phyloP scores from a whole-genome alignment of 2,888 invertebrate genomes.

The Cryptocephalus moraei region DNA sequence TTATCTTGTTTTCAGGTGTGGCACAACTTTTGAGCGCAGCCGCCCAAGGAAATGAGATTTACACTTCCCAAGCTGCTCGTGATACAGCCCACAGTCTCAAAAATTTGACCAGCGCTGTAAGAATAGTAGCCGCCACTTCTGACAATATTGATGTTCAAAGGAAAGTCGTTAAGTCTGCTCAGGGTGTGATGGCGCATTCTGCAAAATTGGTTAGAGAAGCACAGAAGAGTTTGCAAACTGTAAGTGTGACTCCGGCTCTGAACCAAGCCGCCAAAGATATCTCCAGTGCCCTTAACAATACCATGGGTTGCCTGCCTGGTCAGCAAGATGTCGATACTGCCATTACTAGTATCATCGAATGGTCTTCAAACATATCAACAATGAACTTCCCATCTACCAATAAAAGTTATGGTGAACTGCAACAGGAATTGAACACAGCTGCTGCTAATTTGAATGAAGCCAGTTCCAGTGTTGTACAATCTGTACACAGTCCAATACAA shows the following conservation, averaged over 20 bases:
- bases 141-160: conserved; percentile 44
- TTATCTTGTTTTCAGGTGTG: conserved; percentile 40
- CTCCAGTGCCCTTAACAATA: conserved; percentile 46
- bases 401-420: conserved; percentile 69
- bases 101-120: conserved; percentile 52
- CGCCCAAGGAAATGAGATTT: conserved; percentile 68
- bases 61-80: conserved; percentile 70
- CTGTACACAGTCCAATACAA: conserved; percentile 58
- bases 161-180: conserved; percentile 58
- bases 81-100: conserved; percentile 70
- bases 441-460: conserved; percentile 78
- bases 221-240: conserved; percentile 58
- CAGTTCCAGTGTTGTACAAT: conserved; percentile 71
- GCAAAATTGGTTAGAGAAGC: conserved; percentile 47
- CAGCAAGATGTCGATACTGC: conserved; percentile 90
- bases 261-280: conserved; percentile 69
- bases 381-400: conserved; percentile 66
- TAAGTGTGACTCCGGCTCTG: conserved; percentile 54
- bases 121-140: conserved; percentile 69
- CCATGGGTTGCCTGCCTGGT: conserved; percentile 81
- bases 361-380: conserved; percentile 60
- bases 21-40: conserved; percentile 82
- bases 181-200: conserved; percentile 44
- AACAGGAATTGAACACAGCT: conserved; percentile 73
- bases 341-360: conserved; percentile 69